Evolutionary conservation across 2,797 vertebrate species (phyloP), one percentile per base, ranked within the genome.

Genomic region (Vireo griseus): DNA sequence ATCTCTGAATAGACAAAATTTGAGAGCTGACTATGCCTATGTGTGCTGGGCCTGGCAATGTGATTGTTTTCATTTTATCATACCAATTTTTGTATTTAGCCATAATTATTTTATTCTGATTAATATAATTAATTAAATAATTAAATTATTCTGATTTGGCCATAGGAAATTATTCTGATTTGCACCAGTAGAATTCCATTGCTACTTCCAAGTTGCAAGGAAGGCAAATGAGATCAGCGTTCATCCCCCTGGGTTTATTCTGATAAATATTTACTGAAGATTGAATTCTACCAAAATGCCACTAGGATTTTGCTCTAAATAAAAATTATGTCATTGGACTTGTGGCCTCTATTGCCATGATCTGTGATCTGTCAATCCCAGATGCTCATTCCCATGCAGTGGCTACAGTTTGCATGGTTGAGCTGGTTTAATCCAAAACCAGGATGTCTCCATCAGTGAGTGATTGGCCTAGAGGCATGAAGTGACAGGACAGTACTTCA

Each of bases 401-500:
- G 97, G 96, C 96, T 98, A 97, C 97, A 97, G 98, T 98, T 98
- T 98, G 98, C 98, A 98, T 97, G 98, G 98, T 98, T 99, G 98
- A 99, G 98, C 97, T 98, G 98, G 97, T 98, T 98, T 98, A 98
- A 98, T 98, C 97, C 95, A 97, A 98, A 98, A 97, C 98, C 95
- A 96, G 96, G 97, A 97, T 96, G 96, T 97, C 79, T 96, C 95
- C 93, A 97, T 95, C 97, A 97, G 97, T 97, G 97, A 98, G 97
- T 97, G 96, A 92, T 89, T 98, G 96, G 98, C 99, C 98, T 98
- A 93, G 93, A 98, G 98, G 98, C 98, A 97, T 93, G 85, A 97
- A 96, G 98, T 98, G 98, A 99, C 98, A 99, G 98, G 98, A 98
- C 98, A 98, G 98, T 98, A 98, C 98, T 98, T 99, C 98, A 98